Percentiles rank a stretch among this genome's conserved stretches.
Evolutionary conservation across 2,888 invertebrate species (phyloP).

Genomic region (Brachypalpus laphriformis): DNA sequence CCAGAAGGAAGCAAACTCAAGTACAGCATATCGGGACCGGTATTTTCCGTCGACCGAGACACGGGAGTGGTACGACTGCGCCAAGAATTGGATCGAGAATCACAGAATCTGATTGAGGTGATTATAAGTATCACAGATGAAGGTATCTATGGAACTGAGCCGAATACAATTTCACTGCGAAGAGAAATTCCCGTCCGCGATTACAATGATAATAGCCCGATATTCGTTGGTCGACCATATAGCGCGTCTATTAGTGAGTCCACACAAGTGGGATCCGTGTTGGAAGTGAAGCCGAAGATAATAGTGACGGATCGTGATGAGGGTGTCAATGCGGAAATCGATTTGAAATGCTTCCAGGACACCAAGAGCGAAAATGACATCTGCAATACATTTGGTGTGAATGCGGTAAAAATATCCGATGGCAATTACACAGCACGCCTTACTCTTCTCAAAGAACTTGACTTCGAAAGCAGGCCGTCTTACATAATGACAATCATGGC

Average conservation of each 20-base stretch:
- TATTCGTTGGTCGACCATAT: slow-evolving; percentile 89
- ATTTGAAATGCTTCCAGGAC: slow-evolving; percentile 86
- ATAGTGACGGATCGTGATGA: slow-evolving; percentile 89
- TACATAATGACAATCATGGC: slow-evolving; percentile 88
- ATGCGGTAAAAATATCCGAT: slow-evolving; percentile 86
- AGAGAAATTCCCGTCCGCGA: slow-evolving; percentile 90
- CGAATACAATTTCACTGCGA: slow-evolving; percentile 90
- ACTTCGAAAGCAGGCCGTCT: slow-evolving; percentile 90
- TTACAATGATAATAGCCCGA: slow-evolving; percentile 91
- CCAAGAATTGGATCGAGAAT: slow-evolving; percentile 88
- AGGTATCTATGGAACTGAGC: slow-evolving; percentile 87
- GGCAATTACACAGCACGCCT: slow-evolving; percentile 89
- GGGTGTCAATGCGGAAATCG: slow-evolving; percentile 88
- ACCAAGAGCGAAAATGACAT: slow-evolving; percentile 86
- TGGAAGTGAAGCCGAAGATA: slow-evolving; percentile 85
- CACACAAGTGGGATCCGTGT: slow-evolving; percentile 85
- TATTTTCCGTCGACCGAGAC: slow-evolving; percentile 89
- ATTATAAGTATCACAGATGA: slow-evolving; percentile 93
- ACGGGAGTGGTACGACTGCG: slow-evolving; percentile 90
- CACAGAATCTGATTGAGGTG: slow-evolving; percentile 88
- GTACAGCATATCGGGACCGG: slow-evolving; percentile 92
- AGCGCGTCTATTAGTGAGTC: slow-evolving; percentile 89
- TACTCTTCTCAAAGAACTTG: slow-evolving; percentile 86
- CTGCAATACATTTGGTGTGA: slow-evolving; percentile 87
- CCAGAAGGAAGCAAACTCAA: slow-evolving; percentile 89